Percentiles rank a stretch among this genome's conserved stretches.
These are phyloP conservation scores for Matsumurasca onukii DNA, from an alignment of 1,140 invertebrate genomes.

Conservation along the genomic window DNA sequence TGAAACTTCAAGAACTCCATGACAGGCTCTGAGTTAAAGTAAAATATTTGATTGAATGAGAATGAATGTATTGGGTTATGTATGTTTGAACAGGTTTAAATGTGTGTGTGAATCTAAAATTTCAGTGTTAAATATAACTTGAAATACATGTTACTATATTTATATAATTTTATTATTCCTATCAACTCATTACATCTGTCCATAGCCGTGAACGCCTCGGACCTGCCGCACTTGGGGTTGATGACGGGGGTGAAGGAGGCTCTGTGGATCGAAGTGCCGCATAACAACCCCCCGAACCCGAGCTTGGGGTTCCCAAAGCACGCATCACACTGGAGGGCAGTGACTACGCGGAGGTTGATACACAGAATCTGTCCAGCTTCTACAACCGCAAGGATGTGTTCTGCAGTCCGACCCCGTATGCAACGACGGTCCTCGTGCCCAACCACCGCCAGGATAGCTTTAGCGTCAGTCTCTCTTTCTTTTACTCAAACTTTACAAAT, in stretches of 20 bases:
- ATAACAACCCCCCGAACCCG: slow-evolving; percentile 60
- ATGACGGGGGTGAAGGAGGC: slow-evolving; percentile 60
- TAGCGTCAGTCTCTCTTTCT: slow-evolving; percentile 50
- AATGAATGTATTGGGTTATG: too few relatives aligned
- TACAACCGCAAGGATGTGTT: slow-evolving; percentile 66
- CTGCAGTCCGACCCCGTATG: slow-evolving; percentile 69
- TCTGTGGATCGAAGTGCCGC: slow-evolving; percentile 74
- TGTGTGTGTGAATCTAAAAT: too few relatives aligned
- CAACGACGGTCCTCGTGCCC: slow-evolving; percentile 71
- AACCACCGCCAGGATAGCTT: slow-evolving; percentile 41
- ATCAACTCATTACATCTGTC: too few relatives aligned
- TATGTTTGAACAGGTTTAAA: too few relatives aligned
- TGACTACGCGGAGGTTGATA: slow-evolving; percentile 78
- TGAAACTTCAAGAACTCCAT: too few relatives aligned
- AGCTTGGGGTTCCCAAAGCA: slow-evolving; percentile 60
- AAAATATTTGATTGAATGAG: too few relatives aligned
- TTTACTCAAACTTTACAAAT: too few relatives aligned
- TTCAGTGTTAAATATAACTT: too few relatives aligned
- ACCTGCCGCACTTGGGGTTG: slow-evolving; percentile 34
- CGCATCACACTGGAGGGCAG: slow-evolving; percentile 60
- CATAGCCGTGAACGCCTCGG: slow-evolving; percentile 39
- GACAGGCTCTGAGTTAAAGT: too few relatives aligned
- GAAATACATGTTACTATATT: too few relatives aligned
- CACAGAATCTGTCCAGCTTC: slow-evolving; percentile 72
- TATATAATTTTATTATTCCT: too few relatives aligned